These are phyloP conservation scores for Nemotelus nigrinus DNA, from an alignment of 2,888 invertebrate species.

Conservation along the genomic window DNA sequence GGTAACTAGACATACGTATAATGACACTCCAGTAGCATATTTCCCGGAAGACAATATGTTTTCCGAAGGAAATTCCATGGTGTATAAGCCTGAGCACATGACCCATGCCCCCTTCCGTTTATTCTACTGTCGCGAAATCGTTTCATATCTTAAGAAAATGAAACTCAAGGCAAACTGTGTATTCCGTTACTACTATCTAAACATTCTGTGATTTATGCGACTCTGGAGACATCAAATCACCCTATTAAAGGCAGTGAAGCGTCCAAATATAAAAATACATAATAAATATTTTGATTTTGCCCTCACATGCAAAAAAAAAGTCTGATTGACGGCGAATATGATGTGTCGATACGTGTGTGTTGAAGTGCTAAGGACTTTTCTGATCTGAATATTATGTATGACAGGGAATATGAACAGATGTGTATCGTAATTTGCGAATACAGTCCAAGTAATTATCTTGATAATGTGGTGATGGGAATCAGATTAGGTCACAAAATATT, in stretches of 20 bases:
- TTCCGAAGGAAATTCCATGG: not conserved
- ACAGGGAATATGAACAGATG: constrained; percentile 26
- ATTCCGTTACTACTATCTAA: constrained; percentile 38
- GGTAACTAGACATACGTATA: not conserved
- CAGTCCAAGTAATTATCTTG: constrained; percentile 31
- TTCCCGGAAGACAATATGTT: constrained; percentile 34
- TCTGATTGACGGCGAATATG: not conserved
- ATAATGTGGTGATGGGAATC: constrained; percentile 23
- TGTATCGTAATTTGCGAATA: constrained; percentile 29
- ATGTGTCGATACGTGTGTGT: not conserved
- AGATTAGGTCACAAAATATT: constrained; percentile 29
- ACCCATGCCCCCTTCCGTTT: not conserved
- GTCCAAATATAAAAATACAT: constrained; percentile 46
- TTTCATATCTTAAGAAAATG: constrained; percentile 1
- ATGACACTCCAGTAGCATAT: constrained; percentile 27
- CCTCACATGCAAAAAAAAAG: constrained; percentile 26
- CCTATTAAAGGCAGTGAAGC: constrained; percentile 51
- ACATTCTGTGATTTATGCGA: constrained; percentile 38
- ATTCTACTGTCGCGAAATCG: not conserved
- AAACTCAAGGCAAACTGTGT: constrained; percentile 22
- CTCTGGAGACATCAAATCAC: constrained; percentile 47
- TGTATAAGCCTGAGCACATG: not conserved
- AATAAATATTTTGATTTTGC: constrained; percentile 33
- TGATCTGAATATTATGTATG: not conserved
- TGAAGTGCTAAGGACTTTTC: not conserved